A percentile compares a stretch with the other conserved stretches of the same genome.
These are phyloP conservation scores for Progne subis DNA, from an alignment of 2,113 vertebrate genomes.

Conservation along the genomic window DNA sequence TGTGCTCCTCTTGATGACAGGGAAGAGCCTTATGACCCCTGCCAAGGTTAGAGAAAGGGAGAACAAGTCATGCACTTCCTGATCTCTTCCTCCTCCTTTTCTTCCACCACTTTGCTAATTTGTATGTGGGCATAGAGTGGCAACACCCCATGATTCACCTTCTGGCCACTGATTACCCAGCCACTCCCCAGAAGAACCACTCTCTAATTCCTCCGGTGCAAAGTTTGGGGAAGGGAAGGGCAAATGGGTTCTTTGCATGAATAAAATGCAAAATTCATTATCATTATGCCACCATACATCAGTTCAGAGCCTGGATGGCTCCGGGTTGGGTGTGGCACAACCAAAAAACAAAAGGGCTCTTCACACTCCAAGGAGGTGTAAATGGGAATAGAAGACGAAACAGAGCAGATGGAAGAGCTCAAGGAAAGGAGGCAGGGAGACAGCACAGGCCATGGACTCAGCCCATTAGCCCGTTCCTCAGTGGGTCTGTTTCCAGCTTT, in stretches of 20 bases:
- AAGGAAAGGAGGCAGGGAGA: not conserved
- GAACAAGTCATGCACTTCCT: not conserved
- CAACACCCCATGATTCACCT: conserved; percentile 53
- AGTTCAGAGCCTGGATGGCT: not conserved
- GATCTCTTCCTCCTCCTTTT: not conserved
- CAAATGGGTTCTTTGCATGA: not conserved
- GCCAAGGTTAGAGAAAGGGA: conserved; percentile 8
- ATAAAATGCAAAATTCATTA: not conserved
- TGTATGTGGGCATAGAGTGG: conserved; percentile 9
- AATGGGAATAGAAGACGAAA: not conserved
- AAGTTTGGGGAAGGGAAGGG: not conserved
- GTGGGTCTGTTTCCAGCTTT: not conserved
- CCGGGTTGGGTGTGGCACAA: fast-evolving
- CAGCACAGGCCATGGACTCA: not conserved
- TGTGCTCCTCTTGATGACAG: not conserved
- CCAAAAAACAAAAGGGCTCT: not conserved
- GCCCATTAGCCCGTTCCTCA: not conserved
- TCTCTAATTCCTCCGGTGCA: not conserved
- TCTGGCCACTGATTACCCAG: conserved; percentile 35
- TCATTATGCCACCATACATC: fast-evolving
- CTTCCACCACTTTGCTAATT: not conserved
- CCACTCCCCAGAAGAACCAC: conserved; percentile 15
- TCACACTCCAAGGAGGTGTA: not conserved
- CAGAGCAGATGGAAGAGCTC: not conserved
- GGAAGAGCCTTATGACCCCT: not conserved